A percentile compares a stretch with the other conserved stretches of the same genome.
Conservation (phyloP, 2,888 invertebrate species). For the Labia minor region DNA sequence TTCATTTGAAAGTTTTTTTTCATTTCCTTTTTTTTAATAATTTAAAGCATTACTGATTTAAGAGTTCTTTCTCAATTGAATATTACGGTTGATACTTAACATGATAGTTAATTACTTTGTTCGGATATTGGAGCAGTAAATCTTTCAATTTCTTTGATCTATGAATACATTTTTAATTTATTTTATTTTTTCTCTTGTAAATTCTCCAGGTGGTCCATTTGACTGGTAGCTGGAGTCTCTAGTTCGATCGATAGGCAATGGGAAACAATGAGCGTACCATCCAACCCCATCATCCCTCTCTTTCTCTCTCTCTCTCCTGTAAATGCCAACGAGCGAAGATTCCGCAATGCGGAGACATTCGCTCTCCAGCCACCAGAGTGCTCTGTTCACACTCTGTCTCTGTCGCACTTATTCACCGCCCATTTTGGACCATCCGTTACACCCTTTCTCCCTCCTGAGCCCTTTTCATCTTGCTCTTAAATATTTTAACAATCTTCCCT, state of each 20-base stretch:
- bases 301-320: background rate
- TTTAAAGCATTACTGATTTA: no score
- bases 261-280: background rate
- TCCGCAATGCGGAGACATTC: slow-evolving; percentile 8
- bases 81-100: no score
- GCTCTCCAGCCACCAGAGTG: slow-evolving; percentile 1
- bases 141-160: no score
- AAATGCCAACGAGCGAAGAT: slow-evolving; percentile 13
- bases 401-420: background rate
- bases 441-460: background rate
- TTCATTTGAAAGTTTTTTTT: no score
- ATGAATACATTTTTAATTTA: no score
- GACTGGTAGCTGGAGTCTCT: no score
- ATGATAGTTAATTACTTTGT: no score
- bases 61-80: no score
- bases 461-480: slow-evolving; percentile 13
- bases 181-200: no score
- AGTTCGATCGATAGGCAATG: background rate
- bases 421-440: slow-evolving; percentile 13
- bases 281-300: background rate
- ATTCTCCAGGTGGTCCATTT: no score
- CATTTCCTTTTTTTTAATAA: no score
- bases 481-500: slow-evolving; percentile 8
- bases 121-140: no score
- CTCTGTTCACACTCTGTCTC: background rate